A percentile compares a stretch with the other conserved stretches of the same genome.
Conservation (phyloP, 2,113 vertebrate species). For the Sus scrofa region T2T-Sscrofa CM000812.6:145865001-145865500, state of each 20-base stretch:
- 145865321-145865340: not conserved
- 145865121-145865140: not conserved
- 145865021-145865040: not conserved
- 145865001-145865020: not conserved
- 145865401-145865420: conserved; percentile 49
- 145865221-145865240: not conserved
- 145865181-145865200: conserved; percentile 12
- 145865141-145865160: conserved; percentile 63
- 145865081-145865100: conserved; percentile 67
- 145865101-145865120: conserved; percentile 65
- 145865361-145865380: not conserved
- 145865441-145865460: conserved; percentile 29
- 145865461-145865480: conserved; percentile 32
- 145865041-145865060: conserved; percentile 42
- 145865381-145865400: not conserved
- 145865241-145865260: not conserved
- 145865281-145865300: conserved; percentile 41
- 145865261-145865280: no score
- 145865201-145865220: conserved; percentile 65
- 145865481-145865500: conserved; percentile 8
- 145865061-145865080: conserved; percentile 54
- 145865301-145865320: not conserved
- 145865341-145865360: not conserved
- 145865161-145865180: conserved; percentile 48
- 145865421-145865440: conserved; percentile 13